Evolutionary conservation across 1,140 invertebrate genomes (phyloP), one percentile per base, ranked within the genome.

Genomic region (Pogonomyrmex californicus): DNA sequence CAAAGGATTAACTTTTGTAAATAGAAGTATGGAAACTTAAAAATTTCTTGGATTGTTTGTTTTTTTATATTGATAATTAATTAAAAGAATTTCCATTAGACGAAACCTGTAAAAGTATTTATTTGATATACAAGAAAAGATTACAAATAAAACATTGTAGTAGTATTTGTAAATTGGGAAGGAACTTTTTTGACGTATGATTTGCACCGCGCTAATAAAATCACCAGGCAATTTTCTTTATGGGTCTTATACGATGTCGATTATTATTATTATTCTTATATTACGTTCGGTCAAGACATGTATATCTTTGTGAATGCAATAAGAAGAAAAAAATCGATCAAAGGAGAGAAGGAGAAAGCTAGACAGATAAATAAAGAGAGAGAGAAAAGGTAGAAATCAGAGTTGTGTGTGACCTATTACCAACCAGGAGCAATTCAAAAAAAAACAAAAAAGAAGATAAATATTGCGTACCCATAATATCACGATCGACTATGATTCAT

Each of bases 401-500:
- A 86, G 62, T 58, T 54, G 60, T 56, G 60, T 56, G 68, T 60
- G 78, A 82, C 30, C 75, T 14, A 77, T 77, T 77, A 77, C 56
- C 75, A 23, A 44, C 10, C 66, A 71, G 38, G 36, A 75, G 68
- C 41, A 81, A 54, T 73, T 38, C 38, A 85, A 75, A 17, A 75
- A 44, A 88, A 87, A 85, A 12, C 47, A 65, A 60, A 70, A 81
- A 62, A 58, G 47, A 58, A 47, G 30, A 51, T 33, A 51, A 38
- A 60, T 56, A 62, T 30, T 23, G 17, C 63, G 44, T 51, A 60
- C 75, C 23, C 56, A 81, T 89, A 87, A 88, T 83, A 87, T 79
- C 71, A 88, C 87, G 88, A 90, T 87, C 88, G 90, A 86, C 41
- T 85, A 56, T 90, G 90, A 90, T 91, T 91, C 87, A 91, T 91